These are phyloP conservation scores for Martes martes DNA, from an alignment of 2,113 vertebrate species.

Conservation along the genomic window DNA sequence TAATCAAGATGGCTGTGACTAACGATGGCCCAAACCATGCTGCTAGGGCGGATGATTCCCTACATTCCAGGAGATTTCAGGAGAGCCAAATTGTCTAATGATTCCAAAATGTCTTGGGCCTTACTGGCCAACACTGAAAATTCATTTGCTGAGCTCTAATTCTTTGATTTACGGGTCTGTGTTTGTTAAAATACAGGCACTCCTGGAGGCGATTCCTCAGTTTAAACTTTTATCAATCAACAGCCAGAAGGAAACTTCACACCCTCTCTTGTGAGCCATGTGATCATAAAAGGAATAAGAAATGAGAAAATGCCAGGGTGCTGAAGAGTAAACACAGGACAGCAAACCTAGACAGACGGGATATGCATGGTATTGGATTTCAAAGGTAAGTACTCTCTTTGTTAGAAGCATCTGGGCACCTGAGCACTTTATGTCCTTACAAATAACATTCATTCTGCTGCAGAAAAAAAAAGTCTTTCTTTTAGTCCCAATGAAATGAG, in stretches of 20 bases:
- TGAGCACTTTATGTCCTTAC: neutral
- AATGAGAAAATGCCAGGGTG: neutral
- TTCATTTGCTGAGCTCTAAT: neutral
- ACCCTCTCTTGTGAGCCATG: neutral
- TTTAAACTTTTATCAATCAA: constrained; percentile 1
- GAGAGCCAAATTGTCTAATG: neutral
- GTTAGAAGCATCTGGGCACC: neutral
- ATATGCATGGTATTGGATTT: neutral
- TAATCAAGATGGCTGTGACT: neutral
- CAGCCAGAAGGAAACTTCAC: neutral
- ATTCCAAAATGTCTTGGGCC: neutral
- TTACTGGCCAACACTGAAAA: neutral
- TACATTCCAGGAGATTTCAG: neutral
- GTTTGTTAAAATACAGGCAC: neutral
- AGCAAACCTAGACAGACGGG: neutral
- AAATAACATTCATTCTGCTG: neutral
- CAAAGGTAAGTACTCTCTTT: neutral
- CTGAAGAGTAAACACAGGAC: neutral
- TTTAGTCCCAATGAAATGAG: neutral
- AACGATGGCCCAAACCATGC: neutral
- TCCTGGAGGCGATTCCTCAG: neutral
- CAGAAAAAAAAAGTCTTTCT: neutral
- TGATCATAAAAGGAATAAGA: neutral
- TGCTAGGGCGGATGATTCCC: neutral
- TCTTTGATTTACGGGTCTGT: neutral